Conservation (phyloP, 2,888 invertebrate genomes). For the Stenotaenia linearis region DNA sequence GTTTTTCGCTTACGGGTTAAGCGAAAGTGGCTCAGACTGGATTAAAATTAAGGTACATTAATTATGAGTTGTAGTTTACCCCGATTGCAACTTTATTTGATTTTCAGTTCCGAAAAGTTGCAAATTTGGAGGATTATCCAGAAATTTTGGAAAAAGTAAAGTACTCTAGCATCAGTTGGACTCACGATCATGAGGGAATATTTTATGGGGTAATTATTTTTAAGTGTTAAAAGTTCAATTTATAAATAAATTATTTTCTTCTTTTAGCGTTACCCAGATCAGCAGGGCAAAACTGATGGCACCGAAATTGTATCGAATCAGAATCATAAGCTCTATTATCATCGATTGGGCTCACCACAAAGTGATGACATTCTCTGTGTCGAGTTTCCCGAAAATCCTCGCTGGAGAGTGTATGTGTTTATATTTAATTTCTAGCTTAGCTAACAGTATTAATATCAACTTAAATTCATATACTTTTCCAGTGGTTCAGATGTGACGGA, state of each 20-base stretch:
- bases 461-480: conserved; percentile 40
- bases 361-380: conserved; percentile 77
- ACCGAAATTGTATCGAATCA: conserved; percentile 80
- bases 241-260: conserved; percentile 2
- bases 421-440: neutral
- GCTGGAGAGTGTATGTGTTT: conserved; percentile 72
- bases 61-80: neutral
- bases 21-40: conserved; percentile 95
- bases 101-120: conserved; percentile 42
- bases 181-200: conserved; percentile 87
- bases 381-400: conserved; percentile 83
- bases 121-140: conserved; percentile 69
- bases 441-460: neutral
- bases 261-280: conserved; percentile 69
- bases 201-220: conserved; percentile 73
- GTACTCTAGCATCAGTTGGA: conserved; percentile 87
- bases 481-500: conserved; percentile 81
- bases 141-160: conserved; percentile 89
- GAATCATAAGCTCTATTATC: conserved; percentile 92
- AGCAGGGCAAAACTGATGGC: conserved; percentile 79
- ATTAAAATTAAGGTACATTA: conserved; percentile 61
- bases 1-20: conserved; percentile 84
- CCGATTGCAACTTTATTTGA: neutral
- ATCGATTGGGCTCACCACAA: conserved; percentile 77
- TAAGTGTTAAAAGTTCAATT: neutral